These are phyloP conservation scores for Ellobium chinense DNA, from an alignment of 2,888 invertebrate genomes.

Conservation along the genomic window DNA sequence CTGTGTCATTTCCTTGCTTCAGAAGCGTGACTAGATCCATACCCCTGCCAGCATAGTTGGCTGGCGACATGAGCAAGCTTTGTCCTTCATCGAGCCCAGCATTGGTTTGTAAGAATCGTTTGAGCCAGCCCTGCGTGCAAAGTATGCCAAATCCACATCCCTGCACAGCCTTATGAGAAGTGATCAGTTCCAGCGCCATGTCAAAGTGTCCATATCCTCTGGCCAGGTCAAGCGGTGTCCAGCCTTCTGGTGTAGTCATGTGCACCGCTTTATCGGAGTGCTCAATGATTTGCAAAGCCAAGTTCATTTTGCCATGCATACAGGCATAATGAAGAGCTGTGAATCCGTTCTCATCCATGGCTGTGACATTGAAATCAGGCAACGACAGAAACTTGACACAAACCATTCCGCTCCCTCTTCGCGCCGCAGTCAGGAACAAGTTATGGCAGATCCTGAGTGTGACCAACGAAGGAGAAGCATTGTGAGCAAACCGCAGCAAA, in stretches of 20 bases:
- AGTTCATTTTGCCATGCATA: constrained; percentile 41
- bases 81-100: neutral
- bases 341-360: constrained; percentile 33
- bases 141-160: constrained; percentile 25
- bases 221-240: constrained; percentile 41
- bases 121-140: constrained; percentile 26
- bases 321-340: constrained; percentile 51
- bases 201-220: constrained; percentile 34
- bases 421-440: constrained; percentile 32
- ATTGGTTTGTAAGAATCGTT: constrained; percentile 4
- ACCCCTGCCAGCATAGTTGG: neutral
- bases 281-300: constrained; percentile 34
- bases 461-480: constrained; percentile 19
- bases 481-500: constrained; percentile 37
- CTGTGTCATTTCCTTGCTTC: constrained; percentile 23
- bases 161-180: neutral
- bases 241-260: constrained; percentile 26
- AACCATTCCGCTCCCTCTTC: constrained; percentile 17
- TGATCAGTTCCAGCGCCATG: constrained; percentile 5
- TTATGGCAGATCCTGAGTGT: constrained; percentile 30
- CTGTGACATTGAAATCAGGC: constrained; percentile 30
- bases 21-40: constrained; percentile 33
- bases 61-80: neutral
- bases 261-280: neutral
- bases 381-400: constrained; percentile 26